These are phyloP conservation scores for Choristoneura rosaceana DNA, from an alignment of 2,888 invertebrate genomes.

Conservation along the genomic window DNA sequence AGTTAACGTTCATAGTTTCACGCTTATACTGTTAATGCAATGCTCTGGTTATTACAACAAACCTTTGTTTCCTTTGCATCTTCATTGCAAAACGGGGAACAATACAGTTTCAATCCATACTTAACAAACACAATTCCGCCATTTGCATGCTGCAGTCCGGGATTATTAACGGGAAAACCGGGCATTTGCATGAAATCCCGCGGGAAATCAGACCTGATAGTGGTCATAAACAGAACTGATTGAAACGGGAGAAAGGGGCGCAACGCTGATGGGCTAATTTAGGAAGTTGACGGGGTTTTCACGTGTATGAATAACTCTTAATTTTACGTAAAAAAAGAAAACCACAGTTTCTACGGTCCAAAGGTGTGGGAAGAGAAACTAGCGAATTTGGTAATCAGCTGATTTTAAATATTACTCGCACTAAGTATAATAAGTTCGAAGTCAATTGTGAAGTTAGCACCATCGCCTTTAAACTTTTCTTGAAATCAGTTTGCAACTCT, in stretches of 20 bases:
- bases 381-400: no score
- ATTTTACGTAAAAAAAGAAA: not conserved
- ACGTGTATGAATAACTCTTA: not conserved
- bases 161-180: slow-evolving; percentile 13
- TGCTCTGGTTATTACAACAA: not conserved
- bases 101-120: not conserved
- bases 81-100: not conserved
- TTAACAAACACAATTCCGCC: not conserved
- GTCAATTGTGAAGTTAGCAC: no score
- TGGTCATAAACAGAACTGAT: slow-evolving; percentile 29
- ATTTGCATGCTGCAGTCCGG: slow-evolving; percentile 6
- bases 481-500: no score
- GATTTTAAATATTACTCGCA: no score
- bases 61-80: not conserved
- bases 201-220: slow-evolving; percentile 25
- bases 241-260: slow-evolving; percentile 9
- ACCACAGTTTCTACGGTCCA: no score
- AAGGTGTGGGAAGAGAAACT: no score
- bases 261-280: not conserved
- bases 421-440: no score
- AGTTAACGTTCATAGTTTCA: no score
- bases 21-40: no score
- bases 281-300: not conserved
- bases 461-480: no score
- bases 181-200: slow-evolving; percentile 13